Percentiles rank a stretch among this genome's conserved stretches.
Evolutionary conservation across 1,140 invertebrate genomes (phyloP).

Genomic region (Asobara japonica): DNA sequence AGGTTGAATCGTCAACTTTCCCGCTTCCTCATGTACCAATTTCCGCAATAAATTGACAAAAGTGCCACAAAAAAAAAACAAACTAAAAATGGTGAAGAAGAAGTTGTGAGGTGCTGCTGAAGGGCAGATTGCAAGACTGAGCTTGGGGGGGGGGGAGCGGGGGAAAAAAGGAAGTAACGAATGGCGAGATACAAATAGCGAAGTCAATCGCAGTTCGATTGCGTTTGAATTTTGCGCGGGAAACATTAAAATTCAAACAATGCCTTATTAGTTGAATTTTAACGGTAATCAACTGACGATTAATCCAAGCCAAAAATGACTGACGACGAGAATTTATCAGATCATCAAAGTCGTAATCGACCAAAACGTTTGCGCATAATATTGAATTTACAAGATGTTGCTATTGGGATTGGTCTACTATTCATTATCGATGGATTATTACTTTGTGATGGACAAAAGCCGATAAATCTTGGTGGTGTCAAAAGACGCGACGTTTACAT

Average conservation of each 20-base stretch:
- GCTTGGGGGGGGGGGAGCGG: neutral
- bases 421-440: conserved; percentile 49
- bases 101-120: neutral
- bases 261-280: neutral
- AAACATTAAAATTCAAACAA: neutral
- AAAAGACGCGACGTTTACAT: conserved; percentile 83
- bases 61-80: neutral
- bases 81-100: neutral
- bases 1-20: neutral
- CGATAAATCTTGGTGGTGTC: conserved; percentile 66
- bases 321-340: neutral
- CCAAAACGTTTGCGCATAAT: neutral
- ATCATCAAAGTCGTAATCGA: neutral
- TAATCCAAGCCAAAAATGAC: neutral
- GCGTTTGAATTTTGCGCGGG: neutral
- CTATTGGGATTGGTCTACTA: conserved; percentile 40
- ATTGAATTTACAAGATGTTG: conserved; percentile 33
- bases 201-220: neutral
- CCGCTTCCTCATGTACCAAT: neutral
- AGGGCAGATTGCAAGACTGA: neutral
- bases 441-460: conserved; percentile 64
- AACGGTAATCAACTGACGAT: neutral
- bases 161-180: too few relatives aligned
- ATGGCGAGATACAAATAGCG: too few relatives aligned
- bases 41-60: neutral